A percentile compares a stretch with the other conserved stretches of the same genome.
These are phyloP conservation scores for Phacellophora camtschatica DNA, from an alignment of 30 jellyfish, hydroid and myxozoan species.

Conservation along the genomic window DNA sequence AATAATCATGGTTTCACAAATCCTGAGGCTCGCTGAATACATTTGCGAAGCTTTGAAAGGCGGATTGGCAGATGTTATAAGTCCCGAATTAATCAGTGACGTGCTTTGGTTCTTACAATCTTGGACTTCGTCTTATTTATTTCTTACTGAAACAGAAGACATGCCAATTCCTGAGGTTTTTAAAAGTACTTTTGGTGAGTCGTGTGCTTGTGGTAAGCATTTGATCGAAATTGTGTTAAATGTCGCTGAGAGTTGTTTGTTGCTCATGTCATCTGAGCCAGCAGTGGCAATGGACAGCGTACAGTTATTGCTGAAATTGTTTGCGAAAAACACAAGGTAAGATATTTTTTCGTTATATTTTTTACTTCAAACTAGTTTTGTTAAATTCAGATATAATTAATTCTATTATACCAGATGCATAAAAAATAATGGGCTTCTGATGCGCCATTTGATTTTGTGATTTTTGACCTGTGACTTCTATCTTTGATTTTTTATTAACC, in stretches of 20 bases:
- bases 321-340: slow-evolving; percentile 17
- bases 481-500: too few species aligned
- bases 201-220: slow-evolving; percentile 55
- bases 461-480: too few species aligned
- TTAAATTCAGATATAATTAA: too few species aligned
- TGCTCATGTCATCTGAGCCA: slow-evolving; percentile 81
- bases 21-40: slow-evolving; percentile 57
- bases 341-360: background rate
- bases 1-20: slow-evolving; percentile 41
- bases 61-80: slow-evolving; percentile 34
- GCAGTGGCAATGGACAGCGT: slow-evolving; percentile 76
- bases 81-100: slow-evolving; percentile 92
- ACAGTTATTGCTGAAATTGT: slow-evolving; percentile 60
- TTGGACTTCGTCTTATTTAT: slow-evolving; percentile 60
- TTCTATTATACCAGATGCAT: too few species aligned
- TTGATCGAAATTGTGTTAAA: slow-evolving; percentile 47
- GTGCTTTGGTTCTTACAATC: slow-evolving; percentile 79
- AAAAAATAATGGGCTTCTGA: too few species aligned
- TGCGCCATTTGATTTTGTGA: too few species aligned
- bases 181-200: slow-evolving; percentile 45
- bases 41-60: slow-evolving; percentile 51
- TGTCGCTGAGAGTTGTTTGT: slow-evolving; percentile 46
- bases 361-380: too few species aligned
- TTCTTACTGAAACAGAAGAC: slow-evolving; percentile 24
- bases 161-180: slow-evolving; percentile 15